Evolutionary conservation across 2,888 invertebrate genomes (phyloP).

Genomic region (Teleogryllus oceanicus): DNA sequence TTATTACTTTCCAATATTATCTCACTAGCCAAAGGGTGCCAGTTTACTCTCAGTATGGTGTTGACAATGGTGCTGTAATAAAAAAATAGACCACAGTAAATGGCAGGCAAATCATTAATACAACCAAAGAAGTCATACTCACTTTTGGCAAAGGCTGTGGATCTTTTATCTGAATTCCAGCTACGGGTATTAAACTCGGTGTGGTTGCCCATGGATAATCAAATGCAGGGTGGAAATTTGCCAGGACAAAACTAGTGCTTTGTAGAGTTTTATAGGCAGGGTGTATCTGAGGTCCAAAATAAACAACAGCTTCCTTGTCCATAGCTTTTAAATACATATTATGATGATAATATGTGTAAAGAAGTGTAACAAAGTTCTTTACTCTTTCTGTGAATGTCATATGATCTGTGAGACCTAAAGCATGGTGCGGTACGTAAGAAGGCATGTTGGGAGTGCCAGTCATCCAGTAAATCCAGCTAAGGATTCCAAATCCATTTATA

Average conservation of each 20-base stretch:
- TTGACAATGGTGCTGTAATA: no score
- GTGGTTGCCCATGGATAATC: neutral
- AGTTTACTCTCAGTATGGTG: no score
- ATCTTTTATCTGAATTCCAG: slow-evolving; percentile 38
- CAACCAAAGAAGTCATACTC: neutral
- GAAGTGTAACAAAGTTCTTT: neutral
- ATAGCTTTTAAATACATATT: neutral
- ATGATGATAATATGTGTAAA: neutral
- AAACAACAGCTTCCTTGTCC: neutral
- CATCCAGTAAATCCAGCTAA: neutral
- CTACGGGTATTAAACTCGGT: slow-evolving; percentile 25
- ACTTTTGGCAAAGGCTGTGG: slow-evolving; percentile 38
- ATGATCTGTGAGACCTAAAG: neutral
- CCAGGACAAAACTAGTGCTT: neutral
- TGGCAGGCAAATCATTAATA: no score
- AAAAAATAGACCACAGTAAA: no score
- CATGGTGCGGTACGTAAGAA: neutral
- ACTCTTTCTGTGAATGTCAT: neutral
- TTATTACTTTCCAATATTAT: no score
- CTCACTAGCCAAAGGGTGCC: no score
- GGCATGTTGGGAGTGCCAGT: neutral
- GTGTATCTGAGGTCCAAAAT: neutral
- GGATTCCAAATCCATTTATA: neutral
- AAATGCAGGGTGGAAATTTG: neutral
- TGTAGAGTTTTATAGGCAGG: neutral